Conservation (phyloP, 1,140 invertebrate genomes). For the Melitaea cinxia region DNA sequence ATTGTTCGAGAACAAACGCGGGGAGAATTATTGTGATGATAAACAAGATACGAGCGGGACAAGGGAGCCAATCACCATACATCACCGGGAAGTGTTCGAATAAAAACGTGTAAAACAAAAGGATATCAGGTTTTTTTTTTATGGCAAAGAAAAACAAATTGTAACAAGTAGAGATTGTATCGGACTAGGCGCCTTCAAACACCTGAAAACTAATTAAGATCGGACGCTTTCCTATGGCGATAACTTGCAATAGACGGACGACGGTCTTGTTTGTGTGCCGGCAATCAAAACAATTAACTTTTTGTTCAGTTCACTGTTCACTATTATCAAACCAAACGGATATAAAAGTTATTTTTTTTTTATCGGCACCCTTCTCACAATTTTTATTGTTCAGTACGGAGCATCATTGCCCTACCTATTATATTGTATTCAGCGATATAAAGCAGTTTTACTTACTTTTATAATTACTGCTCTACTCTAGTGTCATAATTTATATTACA, state of each 20-base stretch:
- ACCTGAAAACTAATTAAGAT: constrained; percentile 81
- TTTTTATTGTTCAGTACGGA: neutral
- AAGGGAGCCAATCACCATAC: constrained; percentile 79
- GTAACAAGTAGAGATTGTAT: constrained; percentile 77
- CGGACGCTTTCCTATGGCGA: constrained; percentile 77
- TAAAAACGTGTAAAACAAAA: constrained; percentile 74
- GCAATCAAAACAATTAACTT: constrained; percentile 81
- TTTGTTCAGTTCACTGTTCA: constrained; percentile 66
- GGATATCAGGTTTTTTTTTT: constrained; percentile 55
- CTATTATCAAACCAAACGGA: constrained; percentile 66
- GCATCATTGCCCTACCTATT: no score
- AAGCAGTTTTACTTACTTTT: no score
- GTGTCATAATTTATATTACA: no score
- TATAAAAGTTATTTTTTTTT: constrained; percentile 46
- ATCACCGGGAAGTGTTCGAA: constrained; percentile 67
- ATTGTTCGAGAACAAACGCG: constrained; percentile 62
- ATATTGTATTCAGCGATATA: no score
- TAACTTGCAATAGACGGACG: constrained; percentile 70
- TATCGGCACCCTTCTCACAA: constrained; percentile 43
- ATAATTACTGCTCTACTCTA: no score
- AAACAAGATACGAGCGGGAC: constrained; percentile 75
- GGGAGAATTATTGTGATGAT: constrained; percentile 74
- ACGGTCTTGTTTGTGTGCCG: constrained; percentile 70
- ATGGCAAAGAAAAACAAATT: constrained; percentile 78
- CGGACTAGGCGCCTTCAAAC: constrained; percentile 76